A percentile compares a stretch with the other conserved stretches of the same genome.
These are phyloP conservation scores for Myoxocephalus aenaeus DNA, from an alignment of 2,797 vertebrate species.

Conservation along the genomic window DNA sequence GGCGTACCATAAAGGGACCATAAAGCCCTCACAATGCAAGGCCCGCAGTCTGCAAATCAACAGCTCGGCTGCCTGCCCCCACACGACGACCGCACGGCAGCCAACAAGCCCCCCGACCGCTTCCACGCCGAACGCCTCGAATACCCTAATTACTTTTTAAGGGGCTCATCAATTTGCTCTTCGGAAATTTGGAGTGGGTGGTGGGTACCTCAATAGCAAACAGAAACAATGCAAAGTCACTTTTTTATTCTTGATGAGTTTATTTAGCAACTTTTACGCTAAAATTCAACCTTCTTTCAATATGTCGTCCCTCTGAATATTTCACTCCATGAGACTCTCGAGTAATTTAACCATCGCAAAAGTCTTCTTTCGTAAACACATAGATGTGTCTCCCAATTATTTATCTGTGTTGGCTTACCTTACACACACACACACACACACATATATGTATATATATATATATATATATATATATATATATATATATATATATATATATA, in stretches of 20 bases:
- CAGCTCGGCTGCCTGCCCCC: slow-evolving; percentile 68
- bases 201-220: slow-evolving; percentile 37
- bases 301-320: neutral
- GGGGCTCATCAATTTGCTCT: slow-evolving; percentile 77
- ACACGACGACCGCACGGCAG: slow-evolving; percentile 62
- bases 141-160: slow-evolving; percentile 81
- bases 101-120: slow-evolving; percentile 65
- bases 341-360: slow-evolving; percentile 2
- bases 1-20: slow-evolving; percentile 79
- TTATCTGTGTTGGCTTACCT: neutral
- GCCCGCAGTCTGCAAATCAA: slow-evolving; percentile 78
- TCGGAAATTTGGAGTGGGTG: slow-evolving; percentile 42
- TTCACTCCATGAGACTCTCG: neutral
- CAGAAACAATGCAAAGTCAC: slow-evolving; percentile 39
- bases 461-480: no score
- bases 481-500: neutral
- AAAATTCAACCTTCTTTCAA: slow-evolving; percentile 2
- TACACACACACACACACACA: no score
- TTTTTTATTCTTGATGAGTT: slow-evolving; percentile 44
- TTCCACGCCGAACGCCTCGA: slow-evolving; percentile 49
- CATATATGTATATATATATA: no score
- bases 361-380: neutral
- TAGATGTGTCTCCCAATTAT: neutral
- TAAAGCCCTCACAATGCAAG: slow-evolving; percentile 82
- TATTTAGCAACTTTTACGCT: slow-evolving; percentile 37